A percentile compares a stretch with the other conserved stretches of the same genome.
phyloP scores from a whole-genome alignment of 2,888 invertebrate genomes.

The Diadegma fenestrale region DNA sequence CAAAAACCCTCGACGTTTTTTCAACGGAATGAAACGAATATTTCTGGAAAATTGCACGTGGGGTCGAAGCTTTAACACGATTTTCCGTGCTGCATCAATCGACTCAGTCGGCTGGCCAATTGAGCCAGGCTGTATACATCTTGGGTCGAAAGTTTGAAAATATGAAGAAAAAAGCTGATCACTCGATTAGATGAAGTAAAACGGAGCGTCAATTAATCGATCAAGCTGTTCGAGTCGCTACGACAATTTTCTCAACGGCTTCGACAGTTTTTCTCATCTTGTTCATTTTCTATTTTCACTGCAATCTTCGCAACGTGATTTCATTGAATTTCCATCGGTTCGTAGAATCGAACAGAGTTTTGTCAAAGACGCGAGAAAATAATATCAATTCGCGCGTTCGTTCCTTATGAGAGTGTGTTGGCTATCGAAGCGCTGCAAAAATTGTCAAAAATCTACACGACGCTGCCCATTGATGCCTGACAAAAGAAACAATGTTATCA shows the following conservation, averaged over 20 bases:
- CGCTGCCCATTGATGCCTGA: background rate
- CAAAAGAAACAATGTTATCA: background rate
- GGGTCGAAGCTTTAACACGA: background rate
- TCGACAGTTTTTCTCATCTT: slow-evolving; percentile 25
- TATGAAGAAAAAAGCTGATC: slow-evolving; percentile 33
- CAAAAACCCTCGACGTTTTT: background rate
- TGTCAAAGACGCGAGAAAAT: slow-evolving; percentile 9
- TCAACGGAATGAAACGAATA: background rate
- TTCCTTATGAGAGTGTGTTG: background rate
- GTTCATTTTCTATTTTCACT: slow-evolving; percentile 6
- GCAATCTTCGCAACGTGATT: slow-evolving; percentile 39
- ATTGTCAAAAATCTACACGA: background rate
- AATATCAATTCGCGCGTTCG: slow-evolving; percentile 1
- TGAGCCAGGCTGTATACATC: background rate
- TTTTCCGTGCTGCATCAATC: slow-evolving; percentile 10
- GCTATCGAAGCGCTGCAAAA: background rate
- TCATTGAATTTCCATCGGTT: slow-evolving; percentile 36
- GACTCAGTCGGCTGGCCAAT: slow-evolving; percentile 3
- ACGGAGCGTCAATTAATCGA: slow-evolving; percentile 61
- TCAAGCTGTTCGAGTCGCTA: slow-evolving; percentile 4
- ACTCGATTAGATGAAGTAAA: slow-evolving; percentile 60
- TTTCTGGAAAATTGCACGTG: slow-evolving; percentile 2
- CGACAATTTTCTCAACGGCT: slow-evolving; percentile 22
- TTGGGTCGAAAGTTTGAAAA: slow-evolving; percentile 20
- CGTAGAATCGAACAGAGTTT: slow-evolving; percentile 33